Evolutionary conservation across 1,140 invertebrate species (phyloP).

Genomic region (Chlorops oryzae): DNA sequence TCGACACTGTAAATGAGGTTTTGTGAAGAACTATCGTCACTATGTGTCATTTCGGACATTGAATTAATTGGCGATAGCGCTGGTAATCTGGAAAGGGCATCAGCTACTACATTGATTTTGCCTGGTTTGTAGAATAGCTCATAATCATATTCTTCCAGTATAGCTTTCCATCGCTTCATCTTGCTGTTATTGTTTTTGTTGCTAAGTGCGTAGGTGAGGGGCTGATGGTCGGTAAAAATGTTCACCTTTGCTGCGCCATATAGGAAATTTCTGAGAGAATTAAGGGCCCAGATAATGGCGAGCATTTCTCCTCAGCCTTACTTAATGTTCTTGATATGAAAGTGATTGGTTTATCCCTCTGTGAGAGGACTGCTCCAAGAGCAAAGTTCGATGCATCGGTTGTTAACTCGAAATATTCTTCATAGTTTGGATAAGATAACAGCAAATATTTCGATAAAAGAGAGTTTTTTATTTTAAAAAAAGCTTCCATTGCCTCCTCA

Average conservation of each 20-base stretch:
- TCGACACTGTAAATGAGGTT: too few species aligned
- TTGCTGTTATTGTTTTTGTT: conserved; percentile 43
- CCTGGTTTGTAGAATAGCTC: conserved; percentile 47
- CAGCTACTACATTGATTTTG: conserved; percentile 27
- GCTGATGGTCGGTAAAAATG: conserved; percentile 20
- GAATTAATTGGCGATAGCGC: too few species aligned
- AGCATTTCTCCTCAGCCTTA: too few species aligned
- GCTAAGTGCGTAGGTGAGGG: conserved; percentile 37
- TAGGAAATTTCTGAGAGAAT: too few species aligned
- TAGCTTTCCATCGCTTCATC: conserved; percentile 29
- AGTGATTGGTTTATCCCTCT: conserved; percentile 14
- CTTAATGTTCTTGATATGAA: conserved; percentile 22
- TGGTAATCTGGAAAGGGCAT: too few species aligned
- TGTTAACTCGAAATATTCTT: conserved; percentile 35
- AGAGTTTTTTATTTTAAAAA: conserved; percentile 10
- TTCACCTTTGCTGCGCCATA: too few species aligned
- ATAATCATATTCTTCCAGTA: conserved; percentile 28
- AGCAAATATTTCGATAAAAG: conserved; percentile 20
- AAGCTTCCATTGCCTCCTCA: conserved; percentile 6
- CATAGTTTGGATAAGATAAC: conserved; percentile 35
- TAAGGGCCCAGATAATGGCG: too few species aligned
- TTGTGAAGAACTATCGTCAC: too few species aligned
- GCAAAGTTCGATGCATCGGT: conserved; percentile 36
- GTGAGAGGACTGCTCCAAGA: conserved; percentile 35
- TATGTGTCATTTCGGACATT: too few species aligned